phyloP scores from a whole-genome alignment of 2,888 invertebrate species.

The Actias luna region DNA sequence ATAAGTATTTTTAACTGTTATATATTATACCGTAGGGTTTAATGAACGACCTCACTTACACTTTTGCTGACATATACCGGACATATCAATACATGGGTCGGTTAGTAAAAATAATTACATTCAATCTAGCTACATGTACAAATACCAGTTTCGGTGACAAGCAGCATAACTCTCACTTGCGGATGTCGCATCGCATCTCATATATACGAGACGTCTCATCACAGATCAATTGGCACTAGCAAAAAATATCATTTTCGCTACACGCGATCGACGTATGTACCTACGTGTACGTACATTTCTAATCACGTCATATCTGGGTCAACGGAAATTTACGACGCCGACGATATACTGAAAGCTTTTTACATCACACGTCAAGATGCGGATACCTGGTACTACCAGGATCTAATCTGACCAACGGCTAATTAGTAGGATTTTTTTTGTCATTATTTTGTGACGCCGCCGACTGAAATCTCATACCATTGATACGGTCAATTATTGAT shows the following conservation, averaged over 20 bases:
- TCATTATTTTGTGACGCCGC: conserved; percentile 37
- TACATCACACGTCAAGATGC: conserved; percentile 67
- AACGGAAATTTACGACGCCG: conserved; percentile 74
- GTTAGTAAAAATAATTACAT: conserved; percentile 68
- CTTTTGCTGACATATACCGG: conserved; percentile 65
- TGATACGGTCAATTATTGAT: conserved; percentile 51
- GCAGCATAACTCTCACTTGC: conserved; percentile 78
- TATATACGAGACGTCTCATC: conserved; percentile 63
- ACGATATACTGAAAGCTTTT: conserved; percentile 75
- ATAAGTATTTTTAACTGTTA: conserved; percentile 38
- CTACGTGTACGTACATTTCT: conserved; percentile 62
- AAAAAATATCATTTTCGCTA: conserved; percentile 76
- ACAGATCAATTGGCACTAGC: conserved; percentile 70
- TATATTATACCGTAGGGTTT: conserved; percentile 42
- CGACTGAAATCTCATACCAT: conserved; percentile 52
- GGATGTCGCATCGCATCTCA: conserved; percentile 71
- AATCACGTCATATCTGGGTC: conserved; percentile 78
- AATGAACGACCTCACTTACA: conserved; percentile 67
- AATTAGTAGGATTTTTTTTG: conserved; percentile 60
- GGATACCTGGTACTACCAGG: conserved; percentile 73
- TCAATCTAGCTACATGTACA: conserved; percentile 51
- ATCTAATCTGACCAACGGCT: conserved; percentile 59
- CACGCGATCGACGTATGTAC: conserved; percentile 44
- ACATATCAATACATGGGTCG: conserved; percentile 58
- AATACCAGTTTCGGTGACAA: conserved; percentile 78